Conservation (phyloP, 2,113 vertebrate species). For the Ameiurus melas region DNA sequence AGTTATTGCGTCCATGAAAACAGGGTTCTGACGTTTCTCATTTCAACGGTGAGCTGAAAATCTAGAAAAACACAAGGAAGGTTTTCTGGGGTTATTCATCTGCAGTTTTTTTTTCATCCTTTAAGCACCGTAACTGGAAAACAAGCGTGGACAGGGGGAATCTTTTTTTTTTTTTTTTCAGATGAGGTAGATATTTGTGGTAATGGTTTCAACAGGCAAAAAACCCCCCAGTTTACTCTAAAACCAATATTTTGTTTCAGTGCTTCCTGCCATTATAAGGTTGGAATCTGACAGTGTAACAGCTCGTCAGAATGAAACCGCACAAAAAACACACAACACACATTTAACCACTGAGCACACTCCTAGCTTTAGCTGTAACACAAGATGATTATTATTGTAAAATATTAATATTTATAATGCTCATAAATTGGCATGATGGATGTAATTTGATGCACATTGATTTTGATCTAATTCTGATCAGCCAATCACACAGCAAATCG, state of each 20-base stretch:
- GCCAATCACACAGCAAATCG: neutral
- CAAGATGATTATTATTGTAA: neutral
- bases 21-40: constrained; percentile 9
- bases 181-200: constrained; percentile 16
- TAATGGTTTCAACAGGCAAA: constrained; percentile 40
- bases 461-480: neutral
- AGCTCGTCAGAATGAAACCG: constrained; percentile 1
- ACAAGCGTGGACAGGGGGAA: neutral
- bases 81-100: constrained; percentile 24
- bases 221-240: constrained; percentile 15
- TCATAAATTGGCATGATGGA: neutral
- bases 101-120: neutral
- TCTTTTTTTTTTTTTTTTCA: constrained; percentile 7
- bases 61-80: constrained; percentile 25
- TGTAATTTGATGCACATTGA: neutral
- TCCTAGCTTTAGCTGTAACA: neutral
- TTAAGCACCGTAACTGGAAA: neutral
- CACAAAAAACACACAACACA: constrained; percentile 26
- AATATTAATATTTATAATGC: neutral
- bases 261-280: constrained; percentile 45
- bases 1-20: constrained; percentile 28
- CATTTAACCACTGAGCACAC: neutral
- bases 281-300: constrained; percentile 31
- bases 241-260: constrained; percentile 51
- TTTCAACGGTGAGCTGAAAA: constrained; percentile 11